A percentile compares a stretch with the other conserved stretches of the same genome.
phyloP scores from a whole-genome alignment of 2,888 invertebrate species.

The Lampropteryx suffumata region DNA sequence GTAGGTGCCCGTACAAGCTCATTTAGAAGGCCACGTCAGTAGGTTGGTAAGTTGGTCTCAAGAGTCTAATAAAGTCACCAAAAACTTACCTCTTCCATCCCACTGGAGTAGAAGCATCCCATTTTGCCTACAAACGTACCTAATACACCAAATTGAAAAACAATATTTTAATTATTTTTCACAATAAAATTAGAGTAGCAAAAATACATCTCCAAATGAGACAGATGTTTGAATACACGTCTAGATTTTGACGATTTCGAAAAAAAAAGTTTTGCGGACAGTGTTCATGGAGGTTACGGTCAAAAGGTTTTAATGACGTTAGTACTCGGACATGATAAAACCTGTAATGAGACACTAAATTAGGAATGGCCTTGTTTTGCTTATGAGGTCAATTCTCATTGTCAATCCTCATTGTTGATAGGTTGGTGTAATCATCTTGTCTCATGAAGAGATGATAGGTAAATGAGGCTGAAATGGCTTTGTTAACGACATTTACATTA shows the following conservation, averaged over 20 bases:
- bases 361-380: conserved; percentile 1
- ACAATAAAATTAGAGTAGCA: conserved; percentile 58
- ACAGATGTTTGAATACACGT: conserved; percentile 67
- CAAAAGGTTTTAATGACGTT: background rate
- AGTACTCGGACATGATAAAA: background rate
- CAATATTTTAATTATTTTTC: conserved; percentile 52
- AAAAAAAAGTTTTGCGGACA: conserved; percentile 41
- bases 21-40: conserved; percentile 1
- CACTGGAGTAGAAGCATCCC: conserved; percentile 71
- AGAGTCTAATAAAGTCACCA: background rate
- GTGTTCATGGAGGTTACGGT: conserved; percentile 21
- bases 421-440: conserved; percentile 9
- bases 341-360: background rate
- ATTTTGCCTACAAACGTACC: conserved; percentile 52
- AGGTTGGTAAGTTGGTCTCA: too few relatives aligned
- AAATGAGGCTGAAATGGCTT: background rate
- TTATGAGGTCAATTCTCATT: conserved; percentile 3
- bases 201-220: conserved; percentile 74
- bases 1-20: too few relatives aligned
- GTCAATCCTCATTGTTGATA: background rate
- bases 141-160: conserved; percentile 37
- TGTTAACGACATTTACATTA: background rate
- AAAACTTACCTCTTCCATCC: conserved; percentile 53
- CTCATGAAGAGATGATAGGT: background rate
- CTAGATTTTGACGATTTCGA: conserved; percentile 69